Percentiles rank a stretch among this genome's conserved stretches.
These are phyloP conservation scores for Phaenicophaeus curvirostris DNA, from an alignment of 2,797 vertebrate species.

Conservation along the genomic window DNA sequence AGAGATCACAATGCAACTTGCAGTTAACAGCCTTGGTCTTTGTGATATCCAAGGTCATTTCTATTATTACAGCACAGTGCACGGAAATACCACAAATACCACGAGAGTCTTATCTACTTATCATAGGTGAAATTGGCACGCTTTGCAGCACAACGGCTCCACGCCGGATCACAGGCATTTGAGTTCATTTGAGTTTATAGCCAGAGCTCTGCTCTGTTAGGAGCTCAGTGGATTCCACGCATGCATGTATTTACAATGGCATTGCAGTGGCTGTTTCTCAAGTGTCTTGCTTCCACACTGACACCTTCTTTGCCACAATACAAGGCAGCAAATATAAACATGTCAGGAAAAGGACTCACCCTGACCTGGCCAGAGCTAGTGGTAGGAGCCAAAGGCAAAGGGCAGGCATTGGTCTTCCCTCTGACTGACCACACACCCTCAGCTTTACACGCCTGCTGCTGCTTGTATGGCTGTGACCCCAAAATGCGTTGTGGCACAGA, in stretches of 20 bases:
- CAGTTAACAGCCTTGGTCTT: background rate
- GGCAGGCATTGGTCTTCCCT: no score
- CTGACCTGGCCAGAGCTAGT: background rate
- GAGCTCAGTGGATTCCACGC: background rate
- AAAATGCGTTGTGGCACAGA: no score
- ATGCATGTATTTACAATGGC: fast-evolving
- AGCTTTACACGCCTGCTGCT: no score
- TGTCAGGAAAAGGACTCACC: fast-evolving
- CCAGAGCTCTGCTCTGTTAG: background rate
- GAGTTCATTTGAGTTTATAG: background rate
- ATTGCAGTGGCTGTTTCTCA: fast-evolving
- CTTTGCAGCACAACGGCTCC: background rate
- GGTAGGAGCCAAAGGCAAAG: no score
- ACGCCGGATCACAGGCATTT: background rate
- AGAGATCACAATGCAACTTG: slow-evolving; percentile 4
- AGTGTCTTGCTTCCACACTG: background rate
- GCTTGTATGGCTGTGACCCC: no score
- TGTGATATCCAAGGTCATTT: slow-evolving; percentile 57
- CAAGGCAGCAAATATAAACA: background rate
- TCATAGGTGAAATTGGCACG: slow-evolving; percentile 57
- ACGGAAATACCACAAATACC: slow-evolving; percentile 66
- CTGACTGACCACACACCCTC: no score
- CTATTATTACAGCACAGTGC: slow-evolving; percentile 61
- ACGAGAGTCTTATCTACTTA: slow-evolving; percentile 53
- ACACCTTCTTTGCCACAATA: background rate